Evolutionary conservation across 2,113 vertebrate genomes (phyloP).

Genomic region (Megaceryle maxima): DNA sequence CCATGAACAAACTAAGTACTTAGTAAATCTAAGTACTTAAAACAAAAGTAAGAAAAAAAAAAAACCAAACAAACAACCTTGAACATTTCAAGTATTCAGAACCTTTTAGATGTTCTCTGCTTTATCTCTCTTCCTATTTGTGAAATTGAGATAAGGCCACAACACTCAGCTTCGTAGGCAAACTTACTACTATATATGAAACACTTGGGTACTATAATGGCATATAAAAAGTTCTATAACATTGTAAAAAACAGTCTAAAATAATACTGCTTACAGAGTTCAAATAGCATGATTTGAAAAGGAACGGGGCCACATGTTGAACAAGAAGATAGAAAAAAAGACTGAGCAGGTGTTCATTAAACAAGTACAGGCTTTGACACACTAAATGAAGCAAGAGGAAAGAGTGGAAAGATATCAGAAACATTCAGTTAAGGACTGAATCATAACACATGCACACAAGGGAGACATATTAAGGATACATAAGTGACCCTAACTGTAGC

Average conservation of each 20-base stretch:
- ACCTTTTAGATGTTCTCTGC: background rate
- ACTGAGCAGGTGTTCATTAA: background rate
- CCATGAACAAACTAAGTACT: background rate
- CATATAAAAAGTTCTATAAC: background rate
- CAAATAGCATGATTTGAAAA: background rate
- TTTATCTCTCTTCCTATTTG: background rate
- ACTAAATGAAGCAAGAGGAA: background rate
- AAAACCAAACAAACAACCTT: background rate
- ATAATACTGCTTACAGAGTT: background rate
- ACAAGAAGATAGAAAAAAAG: background rate
- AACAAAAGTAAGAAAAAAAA: background rate
- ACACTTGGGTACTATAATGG: background rate
- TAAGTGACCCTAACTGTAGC: background rate
- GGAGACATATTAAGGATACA: background rate
- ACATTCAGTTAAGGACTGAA: background rate
- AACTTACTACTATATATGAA: background rate
- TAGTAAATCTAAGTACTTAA: background rate
- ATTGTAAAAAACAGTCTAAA: background rate
- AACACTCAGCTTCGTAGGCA: background rate
- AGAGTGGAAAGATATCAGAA: background rate
- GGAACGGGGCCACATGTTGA: background rate
- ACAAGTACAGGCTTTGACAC: background rate
- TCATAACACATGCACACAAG: background rate
- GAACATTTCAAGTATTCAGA: background rate
- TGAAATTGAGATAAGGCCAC: background rate